Evolutionary conservation across 1,140 invertebrate genomes (phyloP).

Genomic region (Lycorma delicatula): DNA sequence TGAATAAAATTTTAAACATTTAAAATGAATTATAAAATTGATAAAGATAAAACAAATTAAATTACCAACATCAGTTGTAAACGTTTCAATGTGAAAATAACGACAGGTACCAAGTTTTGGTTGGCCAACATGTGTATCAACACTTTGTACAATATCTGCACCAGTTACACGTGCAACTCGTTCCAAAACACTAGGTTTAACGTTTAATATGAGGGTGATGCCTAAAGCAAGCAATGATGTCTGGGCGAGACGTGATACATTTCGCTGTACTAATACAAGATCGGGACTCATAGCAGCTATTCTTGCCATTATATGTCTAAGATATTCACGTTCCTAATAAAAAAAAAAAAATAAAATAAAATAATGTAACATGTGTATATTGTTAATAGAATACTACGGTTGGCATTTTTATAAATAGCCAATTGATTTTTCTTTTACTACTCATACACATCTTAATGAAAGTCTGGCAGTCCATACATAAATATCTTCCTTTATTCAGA

Average conservation of each 20-base stretch:
- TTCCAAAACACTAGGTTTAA: slow-evolving; percentile 77
- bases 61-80: slow-evolving; percentile 45
- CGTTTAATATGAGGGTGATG: slow-evolving; percentile 81
- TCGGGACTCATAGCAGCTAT: slow-evolving; percentile 77
- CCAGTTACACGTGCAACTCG: slow-evolving; percentile 72
- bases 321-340: slow-evolving; percentile 76
- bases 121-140: slow-evolving; percentile 77
- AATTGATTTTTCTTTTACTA: no score
- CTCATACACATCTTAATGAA: no score
- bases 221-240: slow-evolving; percentile 69
- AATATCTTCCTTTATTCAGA: no score
- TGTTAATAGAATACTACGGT: no score
- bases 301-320: slow-evolving; percentile 79
- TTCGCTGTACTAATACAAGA: slow-evolving; percentile 82
- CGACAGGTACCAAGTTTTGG: slow-evolving; percentile 81
- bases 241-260: slow-evolving; percentile 81
- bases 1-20: neutral
- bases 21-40: neutral
- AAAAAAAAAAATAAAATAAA: no score
- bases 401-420: no score
- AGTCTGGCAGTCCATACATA: no score
- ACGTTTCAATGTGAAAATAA: slow-evolving; percentile 71
- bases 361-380: no score
- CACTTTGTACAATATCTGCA: slow-evolving; percentile 79
- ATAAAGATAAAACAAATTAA: no score